Base-by-base conservation (phyloP, 2,888 invertebrate genomes). In the Agrilus cyanescens region DNA sequence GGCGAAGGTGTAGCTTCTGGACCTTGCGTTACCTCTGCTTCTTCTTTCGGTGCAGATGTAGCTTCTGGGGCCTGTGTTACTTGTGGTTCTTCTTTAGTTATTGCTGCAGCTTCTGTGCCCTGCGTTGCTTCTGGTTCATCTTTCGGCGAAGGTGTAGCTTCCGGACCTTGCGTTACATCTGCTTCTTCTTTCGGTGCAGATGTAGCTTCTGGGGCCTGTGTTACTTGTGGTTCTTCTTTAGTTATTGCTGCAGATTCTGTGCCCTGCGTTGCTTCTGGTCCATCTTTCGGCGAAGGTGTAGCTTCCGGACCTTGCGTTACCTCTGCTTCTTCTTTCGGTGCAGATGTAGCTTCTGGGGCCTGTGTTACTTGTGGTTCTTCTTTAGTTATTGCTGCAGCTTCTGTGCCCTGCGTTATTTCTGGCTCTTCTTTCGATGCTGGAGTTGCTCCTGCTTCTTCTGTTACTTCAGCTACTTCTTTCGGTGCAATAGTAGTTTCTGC, bases 1-100 rank as follows among this genome's bases (percentile, higher is more conserved):
- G 39, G 4, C 20, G 20, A 12, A 29, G 42, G 16, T 15, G 41
- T 18, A 7, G 35, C 8, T 16, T 40, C 46, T 40, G 12, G n/a
- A 31, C 25, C 4, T 18, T 30, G 40, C 29, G 33, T 14, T 15
- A 16, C 14, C 12, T 18, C 5, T 25, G 16, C 7, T 30, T 38
- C 30, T 13, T 38, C 38, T 12, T 20, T 12, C 4, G 12, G 3
- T 30, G 5, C 12, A 20, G 25, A 20, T 30, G 13, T 18, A 29
- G 29, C 37, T 15, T 12, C 44, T 0, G 35, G 18, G 7, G 36
- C 32, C 37, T 43, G 20, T 10, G 41, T 37, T 42, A 10, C 18
- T 36, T 31, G 29, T 33, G 37, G 14, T 5, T 43, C 12, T 25
- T 43, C 36, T 18, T 6, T 32, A 1, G 38, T 4, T 40, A 7